These are phyloP conservation scores for Pithys albifrons DNA, from an alignment of 2,113 vertebrate genomes.

Conservation along the genomic window DNA sequence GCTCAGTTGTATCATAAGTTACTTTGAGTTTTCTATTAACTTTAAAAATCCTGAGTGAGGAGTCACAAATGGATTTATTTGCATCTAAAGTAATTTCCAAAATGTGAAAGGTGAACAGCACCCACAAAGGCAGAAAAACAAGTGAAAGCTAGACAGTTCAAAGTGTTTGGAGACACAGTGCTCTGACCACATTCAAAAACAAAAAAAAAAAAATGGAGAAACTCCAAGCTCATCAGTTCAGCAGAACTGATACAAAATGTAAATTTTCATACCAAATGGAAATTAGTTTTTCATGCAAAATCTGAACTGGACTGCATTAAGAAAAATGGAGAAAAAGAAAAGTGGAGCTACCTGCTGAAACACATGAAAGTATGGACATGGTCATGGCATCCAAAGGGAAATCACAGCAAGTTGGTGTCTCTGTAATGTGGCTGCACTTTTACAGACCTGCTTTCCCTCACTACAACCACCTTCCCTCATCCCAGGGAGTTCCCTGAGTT, in stretches of 20 bases:
- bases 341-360: not conserved
- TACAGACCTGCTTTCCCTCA: not conserved
- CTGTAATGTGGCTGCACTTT: not conserved
- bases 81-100: constrained; percentile 17
- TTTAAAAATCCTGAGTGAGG: not conserved
- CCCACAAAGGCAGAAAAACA: not conserved
- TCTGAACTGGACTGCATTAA: not conserved
- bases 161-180: not conserved
- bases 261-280: not conserved
- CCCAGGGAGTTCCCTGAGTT: not conserved
- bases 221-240: not conserved
- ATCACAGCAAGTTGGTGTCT: not conserved
- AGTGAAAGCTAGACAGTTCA: not conserved
- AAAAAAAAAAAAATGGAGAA: not conserved
- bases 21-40: not conserved
- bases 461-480: not conserved
- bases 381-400: not conserved
- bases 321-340: not conserved
- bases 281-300: not conserved
- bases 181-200: not conserved
- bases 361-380: not conserved
- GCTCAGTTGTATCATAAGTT: not conserved
- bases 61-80: not conserved
- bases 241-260: not conserved
- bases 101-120: not conserved